Percentiles rank a stretch among this genome's conserved stretches.
phyloP scores from a whole-genome alignment of 2,888 invertebrate genomes.

The Periphyllus acericola region DNA sequence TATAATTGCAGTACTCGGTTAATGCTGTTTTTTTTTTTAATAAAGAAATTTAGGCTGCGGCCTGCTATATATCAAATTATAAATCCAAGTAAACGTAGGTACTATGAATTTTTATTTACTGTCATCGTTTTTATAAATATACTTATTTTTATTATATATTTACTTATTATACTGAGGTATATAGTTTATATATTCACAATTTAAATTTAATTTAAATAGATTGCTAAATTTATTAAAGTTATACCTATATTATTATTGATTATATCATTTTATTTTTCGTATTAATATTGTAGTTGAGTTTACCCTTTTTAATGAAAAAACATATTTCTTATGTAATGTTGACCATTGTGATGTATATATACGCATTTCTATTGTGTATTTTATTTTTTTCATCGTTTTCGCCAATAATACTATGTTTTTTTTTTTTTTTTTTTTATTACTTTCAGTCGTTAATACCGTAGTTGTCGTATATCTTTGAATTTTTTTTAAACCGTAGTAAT shows the following conservation, averaged over 20 bases:
- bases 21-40: slow-evolving; percentile 5
- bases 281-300: not conserved
- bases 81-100: not conserved
- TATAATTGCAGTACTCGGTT: not conserved
- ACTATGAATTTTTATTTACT: not conserved
- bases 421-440: slow-evolving; percentile 34
- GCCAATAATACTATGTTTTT: slow-evolving; percentile 35
- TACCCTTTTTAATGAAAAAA: not conserved
- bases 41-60: not conserved
- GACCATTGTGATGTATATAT: not conserved
- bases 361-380: slow-evolving; percentile 36
- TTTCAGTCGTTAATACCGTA: slow-evolving; percentile 40
- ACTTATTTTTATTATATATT: not conserved
- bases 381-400: slow-evolving; percentile 51
- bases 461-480: slow-evolving; percentile 51
- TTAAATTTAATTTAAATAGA: not conserved
- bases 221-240: not conserved
- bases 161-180: no score
- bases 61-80: not conserved
- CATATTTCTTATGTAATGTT: not conserved
- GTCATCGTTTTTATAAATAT: not conserved
- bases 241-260: not conserved
- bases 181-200: not conserved
- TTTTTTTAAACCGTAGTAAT: slow-evolving; percentile 48
- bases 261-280: not conserved